Percentiles rank a stretch among this genome's conserved stretches.
These are phyloP conservation scores for Elaphurus davidianus DNA, from an alignment of 2,113 vertebrate species.

Conservation along the genomic window DNA sequence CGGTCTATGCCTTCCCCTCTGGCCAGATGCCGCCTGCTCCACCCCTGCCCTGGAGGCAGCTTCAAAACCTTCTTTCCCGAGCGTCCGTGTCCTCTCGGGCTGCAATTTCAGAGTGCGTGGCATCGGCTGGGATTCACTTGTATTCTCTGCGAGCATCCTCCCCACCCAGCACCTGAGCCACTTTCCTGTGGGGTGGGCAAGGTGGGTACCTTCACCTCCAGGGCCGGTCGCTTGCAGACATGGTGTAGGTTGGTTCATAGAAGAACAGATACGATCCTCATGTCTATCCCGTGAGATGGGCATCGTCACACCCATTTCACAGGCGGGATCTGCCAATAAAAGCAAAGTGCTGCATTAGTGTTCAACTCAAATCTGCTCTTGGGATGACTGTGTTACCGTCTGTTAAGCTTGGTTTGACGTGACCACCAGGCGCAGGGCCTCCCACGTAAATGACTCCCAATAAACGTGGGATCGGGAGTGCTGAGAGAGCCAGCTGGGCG, in stretches of 20 bases:
- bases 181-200: not conserved
- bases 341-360: not conserved
- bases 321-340: not conserved
- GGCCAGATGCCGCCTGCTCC: too few species aligned
- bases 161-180: not conserved
- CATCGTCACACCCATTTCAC: not conserved
- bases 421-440: too few species aligned
- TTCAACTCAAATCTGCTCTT: not conserved
- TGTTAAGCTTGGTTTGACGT: not conserved
- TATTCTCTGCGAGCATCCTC: not conserved
- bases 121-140: not conserved
- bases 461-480: accelerated
- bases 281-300: not conserved
- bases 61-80: not conserved
- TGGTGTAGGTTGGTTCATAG: accelerated
- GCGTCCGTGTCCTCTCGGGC: accelerated
- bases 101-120: not conserved
- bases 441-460: accelerated
- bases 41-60: accelerated
- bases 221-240: too few species aligned
- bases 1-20: not conserved
- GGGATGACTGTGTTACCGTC: not conserved
- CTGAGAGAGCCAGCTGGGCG: not conserved
- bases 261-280: not conserved
- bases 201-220: not conserved